Base-by-base conservation (phyloP, 2,888 invertebrate species). In the Diachrysia chrysitis region DNA sequence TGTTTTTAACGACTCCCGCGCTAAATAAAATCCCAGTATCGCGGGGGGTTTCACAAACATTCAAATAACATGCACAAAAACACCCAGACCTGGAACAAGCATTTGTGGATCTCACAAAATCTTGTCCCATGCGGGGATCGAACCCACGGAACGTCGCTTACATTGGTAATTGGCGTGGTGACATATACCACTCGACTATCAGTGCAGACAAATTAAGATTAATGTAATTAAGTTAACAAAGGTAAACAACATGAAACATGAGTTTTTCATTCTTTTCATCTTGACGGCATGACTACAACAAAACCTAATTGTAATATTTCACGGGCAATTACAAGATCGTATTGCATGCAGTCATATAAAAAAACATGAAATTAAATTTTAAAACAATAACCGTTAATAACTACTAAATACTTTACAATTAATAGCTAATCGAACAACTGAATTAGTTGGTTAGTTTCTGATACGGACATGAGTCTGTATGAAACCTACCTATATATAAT, bases 301-400 rank as follows among this genome's bases (percentile, higher is more conserved):
- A 63, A 58, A 48, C 16, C 35, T 35, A 46, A 58, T 58, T 53
- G 42, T 58, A 35, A 60, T 21, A 61, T 63, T 63, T 63, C 73
- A 72, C 60, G 68, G 63, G 14, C 25, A 48, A 56, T 59, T 59
- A 56, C 58, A 54, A 54, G 17, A 54, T 23, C 32, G n/a, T 37
- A 54, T 60, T 57, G 48, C 21, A 55, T 63, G 63, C 48, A 16
- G 9, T 32, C 1, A n/a, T 35, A 63, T 48, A 12, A 46, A 58
- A 42, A 54, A 53, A 60, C 66, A 57, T 1, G 46, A 61, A 61
- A 48, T 60, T 63, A 54, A 9, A 5, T 55, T 59, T 62, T 61
- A 21, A 21, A 29, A 53, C n/a, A 58, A 10, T 71, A 19, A 61
- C 57, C 29, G 60, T 61, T 37, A 62, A 66, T 59, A 56, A 57